Evolutionary conservation across 1,140 invertebrate genomes (phyloP).

Genomic region (Thaumatotibia leucotreta): DNA sequence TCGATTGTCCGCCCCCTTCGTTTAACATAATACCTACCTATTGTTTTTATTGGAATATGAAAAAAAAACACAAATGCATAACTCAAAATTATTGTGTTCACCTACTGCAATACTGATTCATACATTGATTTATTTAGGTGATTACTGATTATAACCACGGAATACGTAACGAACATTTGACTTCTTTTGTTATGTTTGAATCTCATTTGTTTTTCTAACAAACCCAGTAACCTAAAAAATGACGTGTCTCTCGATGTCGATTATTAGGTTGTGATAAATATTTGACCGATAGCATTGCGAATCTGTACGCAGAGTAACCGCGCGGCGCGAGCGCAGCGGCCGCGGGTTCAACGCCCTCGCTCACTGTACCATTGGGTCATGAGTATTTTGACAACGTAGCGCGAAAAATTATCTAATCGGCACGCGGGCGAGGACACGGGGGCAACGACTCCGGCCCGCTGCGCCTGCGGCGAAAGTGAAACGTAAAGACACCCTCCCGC

Average conservation of each 20-base stretch:
- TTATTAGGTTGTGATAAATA: not conserved
- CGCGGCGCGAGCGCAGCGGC: conserved; percentile 23
- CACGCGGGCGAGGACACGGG: conserved; percentile 68
- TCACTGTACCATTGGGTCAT: conserved; percentile 74
- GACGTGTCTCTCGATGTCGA: not conserved
- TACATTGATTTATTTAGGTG: no score
- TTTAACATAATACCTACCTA: no score
- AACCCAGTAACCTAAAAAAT: not conserved
- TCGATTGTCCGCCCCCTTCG: no score
- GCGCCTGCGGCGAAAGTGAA: conserved; percentile 62
- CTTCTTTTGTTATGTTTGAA: not conserved
- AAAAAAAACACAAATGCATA: no score
- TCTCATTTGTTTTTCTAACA: not conserved
- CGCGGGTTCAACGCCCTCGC: conserved; percentile 56
- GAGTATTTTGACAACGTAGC: conserved; percentile 74
- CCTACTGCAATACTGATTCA: no score
- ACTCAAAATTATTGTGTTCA: no score
- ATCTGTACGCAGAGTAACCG: not conserved
- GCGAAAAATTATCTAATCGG: conserved; percentile 74
- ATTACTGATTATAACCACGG: no score
- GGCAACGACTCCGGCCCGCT: conserved; percentile 61
- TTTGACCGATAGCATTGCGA: not conserved
- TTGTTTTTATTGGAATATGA: no score
- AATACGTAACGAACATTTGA: no score
- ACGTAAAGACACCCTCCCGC: conserved; percentile 35